Evolutionary conservation across 2,113 vertebrate species (phyloP), one percentile per base, ranked within the genome.

Genomic region (Orcinus orca): DNA sequence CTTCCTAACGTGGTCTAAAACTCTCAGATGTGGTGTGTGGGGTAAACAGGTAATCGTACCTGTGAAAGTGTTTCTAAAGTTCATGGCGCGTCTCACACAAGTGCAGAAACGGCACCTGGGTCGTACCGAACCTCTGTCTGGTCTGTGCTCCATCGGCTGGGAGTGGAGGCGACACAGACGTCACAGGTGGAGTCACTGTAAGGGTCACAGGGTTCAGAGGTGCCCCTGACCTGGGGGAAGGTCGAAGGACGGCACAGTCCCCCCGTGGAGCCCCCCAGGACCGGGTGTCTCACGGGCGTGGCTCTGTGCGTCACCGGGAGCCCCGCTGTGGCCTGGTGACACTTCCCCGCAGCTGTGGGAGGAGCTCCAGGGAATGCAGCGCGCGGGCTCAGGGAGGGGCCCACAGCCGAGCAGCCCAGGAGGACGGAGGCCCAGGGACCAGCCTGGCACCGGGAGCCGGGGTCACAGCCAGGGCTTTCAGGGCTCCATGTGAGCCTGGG

Each of bases 241-340:
- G 29, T 10, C 0, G 29, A 20, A 77, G 74, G 74, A 33, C 29
- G 0, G 9, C 74, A 12, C 17, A 0, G 3, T 29, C 10, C 18
- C 2, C 74, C 15, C 29, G 26, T 10, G 44, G 0, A 1, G 73
- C 74, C 44, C 55, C 18, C 2, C 55, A 21, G 7, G 55, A 58
- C 55, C 20, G 20, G 55, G 55, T 2, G 55, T 21, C 55, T 58
- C 55, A 20, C 20, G 20, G 55, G 55, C 20, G 2, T 18, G 55
- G 55, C 55, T 58, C 20, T 20, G 55, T 58, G 55, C 7, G 15
- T 53, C 53, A 5, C 53, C 53, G 15, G 53, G 53, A 53, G 53
- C 53, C 15, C 53, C 15, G 53, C 53, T 53, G 53, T 53, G 53
- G 53, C 53, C 53, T 18, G 53, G 53, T 53, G 53, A 17, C 53